Base-by-base conservation (phyloP, 2,888 invertebrate genomes). In the Brachyptera putata region DNA sequence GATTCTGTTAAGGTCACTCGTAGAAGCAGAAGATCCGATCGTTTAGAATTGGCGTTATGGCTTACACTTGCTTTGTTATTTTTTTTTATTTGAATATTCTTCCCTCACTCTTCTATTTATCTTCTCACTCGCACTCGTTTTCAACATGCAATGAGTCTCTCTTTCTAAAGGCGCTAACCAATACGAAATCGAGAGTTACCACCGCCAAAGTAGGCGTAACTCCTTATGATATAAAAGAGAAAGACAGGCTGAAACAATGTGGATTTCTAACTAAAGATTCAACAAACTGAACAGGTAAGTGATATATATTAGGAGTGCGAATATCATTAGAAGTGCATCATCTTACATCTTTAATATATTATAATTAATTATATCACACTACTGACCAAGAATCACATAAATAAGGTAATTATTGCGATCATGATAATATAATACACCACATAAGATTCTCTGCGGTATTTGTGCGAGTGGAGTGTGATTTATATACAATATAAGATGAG, bases 1-100 rank as follows among this genome's bases (percentile, higher is more conserved):
- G 60, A 57, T 58, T 37, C 57, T 61, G 61, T 48, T n/a, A 61
- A 61, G 61, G 61, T 58, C 61, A 58, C 25, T 37, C 3, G 49
- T 21, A 14, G 25, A 24, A 22, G 48, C n/a, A 50, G 26, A 30
- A 2, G 26, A 3, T 25, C 25, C 4, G 11, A 3, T 26, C 25
- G 49, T n/a, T 26, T n/a, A n/a, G 11, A 50, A 50, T 26, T 50
- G 30, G 26, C 49, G n/a, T 48, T 14, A 48, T 22, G 48, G 25
- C 21, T 48, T 50, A 50, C 26, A 16, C 41, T 14, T 2, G 16
- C 5, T 16, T 41, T 50, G 5, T 24, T 50, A 5, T 30, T 3
- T 26, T 16, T 16, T 50, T 48, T 48, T 48, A 22, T 22, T n/a
- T 50, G 16, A 16, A 22, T 50, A 26, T 50, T 50, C 53, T 50